Evolutionary conservation across 2,113 vertebrate species (phyloP).

Genomic region (Columba livia): DNA sequence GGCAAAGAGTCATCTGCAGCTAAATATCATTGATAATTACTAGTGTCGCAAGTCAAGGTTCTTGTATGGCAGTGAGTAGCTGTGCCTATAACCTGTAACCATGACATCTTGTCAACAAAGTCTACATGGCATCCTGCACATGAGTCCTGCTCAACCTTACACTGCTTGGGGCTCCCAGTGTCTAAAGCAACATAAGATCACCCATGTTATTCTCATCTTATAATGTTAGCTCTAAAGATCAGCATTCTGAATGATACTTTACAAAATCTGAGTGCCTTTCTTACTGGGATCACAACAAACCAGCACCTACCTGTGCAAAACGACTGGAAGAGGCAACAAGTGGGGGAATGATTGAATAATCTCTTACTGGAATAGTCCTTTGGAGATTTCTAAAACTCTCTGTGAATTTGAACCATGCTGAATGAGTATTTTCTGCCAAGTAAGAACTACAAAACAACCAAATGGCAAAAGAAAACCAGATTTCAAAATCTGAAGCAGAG

Average conservation of each 20-base stretch:
- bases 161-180: accelerated
- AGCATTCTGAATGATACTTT: neutral
- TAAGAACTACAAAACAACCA: neutral
- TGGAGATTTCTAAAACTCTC: neutral
- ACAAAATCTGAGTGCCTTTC: neutral
- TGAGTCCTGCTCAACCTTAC: neutral
- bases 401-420: neutral
- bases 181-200: accelerated
- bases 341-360: neutral
- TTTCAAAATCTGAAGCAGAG: neutral
- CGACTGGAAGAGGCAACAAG: neutral
- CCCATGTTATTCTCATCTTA: neutral
- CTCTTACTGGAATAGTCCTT: neutral
- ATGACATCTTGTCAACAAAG: neutral
- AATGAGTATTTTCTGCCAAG: neutral
- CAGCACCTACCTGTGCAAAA: neutral
- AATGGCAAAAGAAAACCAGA: neutral
- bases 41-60: neutral
- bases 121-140: no score
- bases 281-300: neutral
- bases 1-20: neutral
- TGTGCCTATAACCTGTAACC: neutral
- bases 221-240: neutral
- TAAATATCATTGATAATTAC: neutral
- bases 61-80: neutral